A percentile compares a stretch with the other conserved stretches of the same genome.
These are phyloP conservation scores for Neoseiulus cucumeris DNA, from an alignment of 1,140 invertebrate species.

Conservation along the genomic window DNA sequence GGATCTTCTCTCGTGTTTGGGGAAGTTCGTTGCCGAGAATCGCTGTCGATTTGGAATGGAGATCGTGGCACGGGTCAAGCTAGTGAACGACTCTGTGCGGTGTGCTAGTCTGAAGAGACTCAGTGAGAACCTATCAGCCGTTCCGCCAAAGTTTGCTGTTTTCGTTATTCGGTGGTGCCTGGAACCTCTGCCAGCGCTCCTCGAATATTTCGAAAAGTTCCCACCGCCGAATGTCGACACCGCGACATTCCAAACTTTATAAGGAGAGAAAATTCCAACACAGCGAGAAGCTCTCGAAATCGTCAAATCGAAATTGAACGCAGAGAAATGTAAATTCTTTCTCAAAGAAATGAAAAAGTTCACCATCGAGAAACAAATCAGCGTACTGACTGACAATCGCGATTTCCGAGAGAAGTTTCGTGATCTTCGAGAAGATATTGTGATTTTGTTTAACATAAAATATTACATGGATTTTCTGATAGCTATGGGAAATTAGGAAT, in stretches of 20 bases:
- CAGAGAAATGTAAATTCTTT: neutral
- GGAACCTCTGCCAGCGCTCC: neutral
- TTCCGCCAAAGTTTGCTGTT: too few species aligned
- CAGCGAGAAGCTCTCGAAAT: neutral
- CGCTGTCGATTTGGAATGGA: too few species aligned
- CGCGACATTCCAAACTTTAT: neutral
- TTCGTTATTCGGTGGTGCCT: too few species aligned
- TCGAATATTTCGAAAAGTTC: neutral
- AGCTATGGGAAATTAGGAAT: neutral
- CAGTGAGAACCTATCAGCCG: too few species aligned
- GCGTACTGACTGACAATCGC: neutral
- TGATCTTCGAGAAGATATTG: constrained; percentile 6
- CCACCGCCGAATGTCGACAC: neutral
- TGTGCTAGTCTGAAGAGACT: too few species aligned
- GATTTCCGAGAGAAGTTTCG: neutral
- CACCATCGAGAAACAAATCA: neutral
- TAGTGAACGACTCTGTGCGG: too few species aligned
- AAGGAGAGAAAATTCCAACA: neutral
- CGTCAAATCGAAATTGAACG: neutral
- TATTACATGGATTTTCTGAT: neutral
- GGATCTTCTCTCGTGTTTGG: too few species aligned
- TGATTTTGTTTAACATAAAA: neutral
- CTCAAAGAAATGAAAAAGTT: neutral
- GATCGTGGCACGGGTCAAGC: too few species aligned
- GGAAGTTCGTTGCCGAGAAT: too few species aligned